Conservation (phyloP, 1,140 invertebrate genomes). For the Octopus sinensis region DNA sequence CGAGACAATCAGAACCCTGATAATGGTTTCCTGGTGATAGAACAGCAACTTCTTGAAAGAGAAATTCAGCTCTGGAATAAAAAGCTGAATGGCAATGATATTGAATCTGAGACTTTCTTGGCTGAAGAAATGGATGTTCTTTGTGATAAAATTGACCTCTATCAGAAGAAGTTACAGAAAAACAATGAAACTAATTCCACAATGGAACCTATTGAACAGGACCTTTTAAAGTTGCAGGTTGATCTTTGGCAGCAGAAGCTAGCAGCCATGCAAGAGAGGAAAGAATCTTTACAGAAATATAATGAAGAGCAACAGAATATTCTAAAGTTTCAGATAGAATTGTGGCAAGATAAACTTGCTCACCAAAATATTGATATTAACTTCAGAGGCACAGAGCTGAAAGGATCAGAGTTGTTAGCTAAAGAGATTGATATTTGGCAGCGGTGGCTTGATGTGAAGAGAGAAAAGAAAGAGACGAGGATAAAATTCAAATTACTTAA, state of each 20-base stretch:
- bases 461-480: neutral
- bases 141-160: slow-evolving; percentile 1
- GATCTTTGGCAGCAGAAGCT: slow-evolving; percentile 7
- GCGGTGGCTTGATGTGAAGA: neutral
- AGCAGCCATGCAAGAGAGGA: neutral
- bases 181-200: neutral
- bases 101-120: neutral
- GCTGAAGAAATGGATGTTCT: neutral
- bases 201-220: neutral
- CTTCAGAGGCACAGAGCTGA: neutral
- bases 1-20: neutral
- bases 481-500: neutral
- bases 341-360: neutral
- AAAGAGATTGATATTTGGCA: neutral
- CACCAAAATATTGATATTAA: neutral
- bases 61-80: slow-evolving; percentile 2
- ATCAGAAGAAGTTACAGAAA: neutral
- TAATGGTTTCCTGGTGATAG: neutral
- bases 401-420: neutral
- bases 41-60: neutral
- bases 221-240: neutral
- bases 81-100: neutral
- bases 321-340: neutral
- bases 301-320: neutral
- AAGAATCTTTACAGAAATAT: neutral